Conservation (phyloP, 1,140 invertebrate genomes). For the Drosophila parvula region DNA sequence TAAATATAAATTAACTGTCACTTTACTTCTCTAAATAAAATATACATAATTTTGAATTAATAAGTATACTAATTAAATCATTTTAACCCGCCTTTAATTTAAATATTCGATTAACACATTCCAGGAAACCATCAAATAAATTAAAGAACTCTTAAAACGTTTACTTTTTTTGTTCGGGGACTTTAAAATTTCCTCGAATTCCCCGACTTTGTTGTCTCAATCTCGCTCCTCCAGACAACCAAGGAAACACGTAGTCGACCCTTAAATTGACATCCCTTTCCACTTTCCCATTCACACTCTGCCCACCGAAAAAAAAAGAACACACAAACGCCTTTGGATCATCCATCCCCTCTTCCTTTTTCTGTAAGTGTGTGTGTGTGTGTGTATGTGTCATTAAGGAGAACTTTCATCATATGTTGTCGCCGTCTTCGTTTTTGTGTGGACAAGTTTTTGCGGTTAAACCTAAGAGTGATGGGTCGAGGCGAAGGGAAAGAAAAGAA, state of each 20-base stretch:
- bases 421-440: conserved; percentile 37
- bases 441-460: conserved; percentile 50
- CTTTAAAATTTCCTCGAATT: conserved; percentile 18
- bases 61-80: no score
- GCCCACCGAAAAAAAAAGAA: conserved; percentile 13
- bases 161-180: background rate
- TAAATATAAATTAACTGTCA: no score
- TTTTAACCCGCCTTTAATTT: background rate
- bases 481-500: conserved; percentile 30
- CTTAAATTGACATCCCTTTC: conserved; percentile 33
- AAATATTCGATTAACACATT: background rate
- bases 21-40: no score
- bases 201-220: conserved; percentile 7
- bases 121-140: background rate
- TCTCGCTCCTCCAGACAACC: conserved; percentile 14
- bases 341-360: conserved; percentile 8
- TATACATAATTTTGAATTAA: no score
- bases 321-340: conserved; percentile 26
- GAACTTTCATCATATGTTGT: conserved; percentile 61
- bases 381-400: conserved; percentile 47
- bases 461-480: conserved; percentile 8
- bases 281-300: conserved; percentile 23
- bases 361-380: background rate
- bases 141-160: background rate
- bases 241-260: conserved; percentile 51